Base-by-base conservation (phyloP, 2,888 invertebrate genomes). In the Bedellia somnulentella region DNA sequence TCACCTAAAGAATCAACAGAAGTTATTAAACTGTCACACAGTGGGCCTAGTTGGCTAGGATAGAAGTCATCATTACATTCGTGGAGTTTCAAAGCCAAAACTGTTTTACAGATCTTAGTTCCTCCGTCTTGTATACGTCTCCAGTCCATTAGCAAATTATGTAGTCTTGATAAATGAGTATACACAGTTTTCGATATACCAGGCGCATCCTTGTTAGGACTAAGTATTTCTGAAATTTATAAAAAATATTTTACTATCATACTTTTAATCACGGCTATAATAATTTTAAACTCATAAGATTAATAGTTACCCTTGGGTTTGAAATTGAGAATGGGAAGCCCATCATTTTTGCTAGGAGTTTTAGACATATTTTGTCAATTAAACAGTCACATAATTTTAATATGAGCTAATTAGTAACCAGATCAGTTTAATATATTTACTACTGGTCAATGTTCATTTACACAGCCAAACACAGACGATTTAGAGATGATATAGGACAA, bases 131-230 rank as follows among this genome's bases (percentile, higher is more conserved):
- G 52, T n/a, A 66, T 32, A 27, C 43, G 47, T 4, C 41, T 34
- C 76, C 76, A 76, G 32, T 70, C 56, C 25, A 35, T 45, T 24
- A 75, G 25, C 8, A 63, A 40, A 1, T 42, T 37, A 35, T 68
- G 62, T 5, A 75, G 41, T 15, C 52, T 58, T 1, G 58, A 56
- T 15, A 70, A 38, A 36, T 73, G 73, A 3, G 57, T 58, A 35
- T 56, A 70, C 5, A 70, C 58, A 1, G 66, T 67, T 45, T 60
- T 70, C 1, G 66, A 54, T 22, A 71, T 45, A 3, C 57, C 67
- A 15, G 57, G 49, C 12, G 47, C 46, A 29, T 63, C 59, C 45
- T 64, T 68, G 33, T 43, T 57, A 5, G 66, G 61, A 12, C 59
- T 52, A 17, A 47, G 39, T 29, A 62, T 38, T 43, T 70, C 73